Evolutionary conservation across 1,140 invertebrate species (phyloP).

Genomic region (Rhopalosiphum maidis): DNA sequence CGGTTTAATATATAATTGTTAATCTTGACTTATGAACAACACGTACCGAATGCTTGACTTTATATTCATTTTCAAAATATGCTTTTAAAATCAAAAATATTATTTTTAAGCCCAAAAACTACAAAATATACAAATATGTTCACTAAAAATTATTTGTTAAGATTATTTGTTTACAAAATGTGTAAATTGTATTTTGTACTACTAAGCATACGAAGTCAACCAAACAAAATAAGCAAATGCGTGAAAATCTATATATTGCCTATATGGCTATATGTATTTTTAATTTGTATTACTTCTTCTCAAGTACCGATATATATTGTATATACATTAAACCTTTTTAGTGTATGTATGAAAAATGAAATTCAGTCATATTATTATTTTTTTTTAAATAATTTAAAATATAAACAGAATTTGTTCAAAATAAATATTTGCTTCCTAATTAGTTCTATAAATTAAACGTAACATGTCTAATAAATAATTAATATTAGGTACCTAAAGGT

Average conservation of each 20-base stretch:
- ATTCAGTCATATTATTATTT: background rate
- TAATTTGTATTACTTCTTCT: background rate
- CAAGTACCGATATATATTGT: background rate
- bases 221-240: background rate
- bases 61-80: too few species aligned
- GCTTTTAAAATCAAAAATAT: too few species aligned
- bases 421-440: background rate
- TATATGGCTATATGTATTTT: background rate
- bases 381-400: background rate
- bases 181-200: background rate
- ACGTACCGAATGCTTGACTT: too few species aligned
- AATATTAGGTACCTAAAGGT: too few species aligned
- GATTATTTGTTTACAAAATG: background rate
- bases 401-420: background rate
- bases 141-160: background rate
- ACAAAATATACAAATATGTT: background rate
- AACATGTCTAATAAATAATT: constrained; percentile 3
- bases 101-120: too few species aligned
- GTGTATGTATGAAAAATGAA: background rate
- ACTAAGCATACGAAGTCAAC: background rate
- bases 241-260: background rate
- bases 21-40: too few species aligned
- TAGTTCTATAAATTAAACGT: background rate
- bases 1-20: too few species aligned
- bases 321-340: background rate